Base-by-base conservation (phyloP, 2,113 vertebrate species). In the Pseudolaguvia tuberculata region DNA sequence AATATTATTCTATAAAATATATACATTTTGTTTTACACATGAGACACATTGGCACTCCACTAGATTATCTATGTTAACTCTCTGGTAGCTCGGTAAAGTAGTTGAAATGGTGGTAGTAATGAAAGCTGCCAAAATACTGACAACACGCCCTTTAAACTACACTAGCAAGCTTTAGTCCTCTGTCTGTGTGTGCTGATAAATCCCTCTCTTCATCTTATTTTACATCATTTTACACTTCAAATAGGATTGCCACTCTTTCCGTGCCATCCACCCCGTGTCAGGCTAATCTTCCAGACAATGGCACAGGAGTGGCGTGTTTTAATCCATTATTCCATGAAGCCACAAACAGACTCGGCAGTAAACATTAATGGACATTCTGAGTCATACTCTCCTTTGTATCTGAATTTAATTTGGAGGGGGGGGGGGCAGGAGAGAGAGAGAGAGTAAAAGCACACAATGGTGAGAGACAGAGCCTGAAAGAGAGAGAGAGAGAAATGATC, bases 201-300 rank as follows among this genome's bases (percentile, higher is more conserved):
- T 67, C 56, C 52, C n/a, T 72, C 59, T 31, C 63, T 15, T 39
- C 48, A 52, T 72, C 63, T 57, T 57, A 27, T 56, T 6, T 53
- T 71, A 35, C 52, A 77, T 83, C 75, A 87, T 86, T 88, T 88
- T 82, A 87, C 66, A 86, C 84, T 79, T 70, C 77, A 86, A 89
- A 90, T 82, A 84, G 86, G 89, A 91, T 90, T 89, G 81, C 78
- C 83, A 86, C 84, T 84, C 79, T 76, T 65, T 72, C 84, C 77
- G 79, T 69, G 66, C 80, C 83, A 87, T 83, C 84, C 84, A 81
- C 84, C 84, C 82, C 59, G 83, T 83, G 86, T 87, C 70, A 80
- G 86, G 87, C 82, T 88, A 89, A 88, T 89, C 86, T 87, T 81
- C 84, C 85, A 88, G 85, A 90, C 88, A 91, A 89, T 87, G 85